phyloP scores from a whole-genome alignment of 1,140 invertebrate species.

The Ectropis grisescens region DNA sequence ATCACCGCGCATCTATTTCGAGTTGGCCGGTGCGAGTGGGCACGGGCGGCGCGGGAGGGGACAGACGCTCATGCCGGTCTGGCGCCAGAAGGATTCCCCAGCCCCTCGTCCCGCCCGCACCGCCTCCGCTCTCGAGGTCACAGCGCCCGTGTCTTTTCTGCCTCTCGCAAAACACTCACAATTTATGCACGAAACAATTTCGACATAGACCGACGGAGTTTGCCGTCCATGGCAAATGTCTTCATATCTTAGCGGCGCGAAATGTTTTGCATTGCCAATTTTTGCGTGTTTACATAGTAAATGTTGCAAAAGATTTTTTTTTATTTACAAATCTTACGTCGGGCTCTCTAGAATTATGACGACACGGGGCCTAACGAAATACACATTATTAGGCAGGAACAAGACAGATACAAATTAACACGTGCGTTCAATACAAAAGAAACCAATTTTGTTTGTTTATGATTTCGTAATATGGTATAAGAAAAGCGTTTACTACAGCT shows the following conservation, averaged over 20 bases:
- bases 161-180: conserved; percentile 8
- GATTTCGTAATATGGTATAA: too few relatives aligned
- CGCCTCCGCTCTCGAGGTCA: conserved; percentile 35
- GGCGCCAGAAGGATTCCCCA: conserved; percentile 71
- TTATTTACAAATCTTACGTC: too few relatives aligned
- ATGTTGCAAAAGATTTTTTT: too few relatives aligned
- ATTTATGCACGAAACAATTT: conserved; percentile 10
- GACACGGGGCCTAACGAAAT: too few relatives aligned
- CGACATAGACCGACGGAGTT: conserved; percentile 3
- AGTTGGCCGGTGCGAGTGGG: conserved; percentile 37
- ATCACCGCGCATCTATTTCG: conserved; percentile 67
- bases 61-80: conserved; percentile 63
- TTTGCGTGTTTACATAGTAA: too few relatives aligned
- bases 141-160: conserved; percentile 32
- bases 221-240: background rate
- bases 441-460: too few relatives aligned
- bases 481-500: too few relatives aligned
- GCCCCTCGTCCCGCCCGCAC: conserved; percentile 46
- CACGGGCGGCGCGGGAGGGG: conserved; percentile 48
- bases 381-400: too few relatives aligned
- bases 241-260: background rate
- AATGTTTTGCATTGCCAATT: too few relatives aligned
- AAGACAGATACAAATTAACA: too few relatives aligned
- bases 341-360: too few relatives aligned
- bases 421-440: too few relatives aligned